Conservation (phyloP, 2,113 vertebrate species). For the Ophthalmolycus amberensis region DNA sequence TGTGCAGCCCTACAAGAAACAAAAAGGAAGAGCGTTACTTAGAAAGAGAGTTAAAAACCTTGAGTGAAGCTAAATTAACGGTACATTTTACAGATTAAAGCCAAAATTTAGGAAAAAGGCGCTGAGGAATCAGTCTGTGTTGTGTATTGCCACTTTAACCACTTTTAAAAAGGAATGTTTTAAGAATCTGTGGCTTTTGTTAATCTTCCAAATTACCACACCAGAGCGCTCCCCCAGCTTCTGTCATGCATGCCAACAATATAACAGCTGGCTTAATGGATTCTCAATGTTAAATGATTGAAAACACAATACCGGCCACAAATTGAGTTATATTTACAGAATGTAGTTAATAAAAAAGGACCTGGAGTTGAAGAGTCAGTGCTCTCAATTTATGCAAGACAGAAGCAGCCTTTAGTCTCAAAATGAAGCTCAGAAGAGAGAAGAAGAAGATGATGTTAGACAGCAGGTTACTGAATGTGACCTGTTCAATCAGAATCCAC, state of each 20-base stretch:
- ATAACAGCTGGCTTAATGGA: background rate
- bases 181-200: background rate
- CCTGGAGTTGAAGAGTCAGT: slow-evolving; percentile 3
- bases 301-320: background rate
- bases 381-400: slow-evolving; percentile 2
- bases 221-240: background rate
- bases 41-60: background rate
- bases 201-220: background rate
- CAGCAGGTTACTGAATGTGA: background rate
- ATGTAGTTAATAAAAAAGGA: slow-evolving; percentile 17
- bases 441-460: background rate
- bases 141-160: background rate
- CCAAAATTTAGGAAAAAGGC: background rate
- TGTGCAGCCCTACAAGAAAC: background rate
- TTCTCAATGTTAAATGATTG: background rate
- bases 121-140: background rate
- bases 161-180: background rate
- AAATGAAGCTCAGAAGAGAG: background rate
- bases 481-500: background rate
- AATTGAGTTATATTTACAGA: slow-evolving; percentile 7
- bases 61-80: background rate
- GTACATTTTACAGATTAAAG: background rate
- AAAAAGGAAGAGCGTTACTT: background rate
- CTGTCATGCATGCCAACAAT: background rate
- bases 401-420: background rate